Evolutionary conservation across 2,113 vertebrate genomes (phyloP), one percentile per base, ranked within the genome.

Genomic region (Platichthys stellatus): DNA sequence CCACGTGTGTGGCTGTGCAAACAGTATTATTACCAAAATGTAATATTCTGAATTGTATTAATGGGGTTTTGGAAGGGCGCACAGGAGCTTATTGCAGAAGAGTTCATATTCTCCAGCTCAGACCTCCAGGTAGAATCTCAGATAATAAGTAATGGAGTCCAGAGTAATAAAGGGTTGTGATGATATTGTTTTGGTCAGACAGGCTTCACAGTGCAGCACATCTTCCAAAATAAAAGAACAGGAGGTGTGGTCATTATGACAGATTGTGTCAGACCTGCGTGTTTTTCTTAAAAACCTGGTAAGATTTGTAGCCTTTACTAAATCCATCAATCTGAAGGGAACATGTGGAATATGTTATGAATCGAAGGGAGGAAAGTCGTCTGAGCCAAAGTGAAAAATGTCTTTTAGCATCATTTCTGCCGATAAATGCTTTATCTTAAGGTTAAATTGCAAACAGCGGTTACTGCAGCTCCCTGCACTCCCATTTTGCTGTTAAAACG

Each of bases 41-140:
- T 17, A 77, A 56, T 71, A 71, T 62, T 43, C 15, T 17, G 21
- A 63, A 71, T 71, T 70, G 45, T 71, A 63, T 80, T 63, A 70
- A 53, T 78, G 59, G 21, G 35, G 56, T 54, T 85, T 80, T 77
- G 67, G 58, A 70, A 70, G 43, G 35, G 24, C 5, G 11, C 45
- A 53, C 0, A 7, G 28, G 17, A 35, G n/a, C 63, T 70, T 69
- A 72, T 5, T 69, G 49, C 47, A 72, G 18, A 43, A 31, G 7
- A 70, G 26, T 64, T 70, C 49, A 45, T 70, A 63, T 53, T 65
- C 24, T 63, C 64, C 20, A 24, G 14, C 28, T 15, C 20, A 23
- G 65, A 77, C 82, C 71, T 82, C 72, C 58, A 45, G 60, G 47
- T 60, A 59, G 21, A 31, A 45, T 76, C 9, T 72, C 23, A 45